These are phyloP conservation scores for Linyphia triangularis DNA, from an alignment of 2,888 invertebrate species.

Conservation along the genomic window DNA sequence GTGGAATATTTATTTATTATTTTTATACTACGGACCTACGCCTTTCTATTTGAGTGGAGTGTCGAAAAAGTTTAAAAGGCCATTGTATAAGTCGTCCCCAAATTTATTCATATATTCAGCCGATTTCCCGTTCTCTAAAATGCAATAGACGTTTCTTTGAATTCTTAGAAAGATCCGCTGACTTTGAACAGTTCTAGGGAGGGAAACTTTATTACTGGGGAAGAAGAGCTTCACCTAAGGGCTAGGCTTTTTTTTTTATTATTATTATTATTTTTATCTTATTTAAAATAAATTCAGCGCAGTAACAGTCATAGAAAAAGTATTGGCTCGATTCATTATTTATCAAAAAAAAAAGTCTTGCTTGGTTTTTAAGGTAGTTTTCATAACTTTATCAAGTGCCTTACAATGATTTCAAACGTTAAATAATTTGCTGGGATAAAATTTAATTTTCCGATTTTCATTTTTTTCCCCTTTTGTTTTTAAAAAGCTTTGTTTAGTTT, in stretches of 20 bases:
- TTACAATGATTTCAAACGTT: too few species aligned
- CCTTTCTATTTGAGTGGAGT: constrained; percentile 2
- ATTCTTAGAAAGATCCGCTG: constrained; percentile 13
- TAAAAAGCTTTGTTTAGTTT: too few species aligned
- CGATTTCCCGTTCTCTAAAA: constrained; percentile 51
- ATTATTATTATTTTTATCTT: constrained; percentile 8
- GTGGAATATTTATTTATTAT: not conserved
- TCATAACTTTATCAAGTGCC: too few species aligned
- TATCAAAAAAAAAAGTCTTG: too few species aligned
- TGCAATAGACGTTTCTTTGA: constrained; percentile 48
- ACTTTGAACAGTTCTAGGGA: not conserved
- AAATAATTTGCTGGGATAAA: too few species aligned
- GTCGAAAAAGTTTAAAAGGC: constrained; percentile 45
- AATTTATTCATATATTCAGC: constrained; percentile 61
- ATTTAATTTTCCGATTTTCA: too few species aligned
- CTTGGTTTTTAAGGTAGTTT: too few species aligned
- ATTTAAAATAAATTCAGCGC: not conserved
- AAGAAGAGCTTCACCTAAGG: not conserved
- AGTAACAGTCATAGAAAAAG: not conserved
- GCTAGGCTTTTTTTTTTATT: too few species aligned
- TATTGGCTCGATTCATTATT: not conserved
- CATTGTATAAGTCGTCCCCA: constrained; percentile 36
- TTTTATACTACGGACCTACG: not conserved
- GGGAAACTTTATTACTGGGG: constrained; percentile 41
- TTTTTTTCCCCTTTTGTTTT: too few species aligned